Evolutionary conservation across 2,888 invertebrate genomes (phyloP).

Genomic region (Drosophila kuntzei): DNA sequence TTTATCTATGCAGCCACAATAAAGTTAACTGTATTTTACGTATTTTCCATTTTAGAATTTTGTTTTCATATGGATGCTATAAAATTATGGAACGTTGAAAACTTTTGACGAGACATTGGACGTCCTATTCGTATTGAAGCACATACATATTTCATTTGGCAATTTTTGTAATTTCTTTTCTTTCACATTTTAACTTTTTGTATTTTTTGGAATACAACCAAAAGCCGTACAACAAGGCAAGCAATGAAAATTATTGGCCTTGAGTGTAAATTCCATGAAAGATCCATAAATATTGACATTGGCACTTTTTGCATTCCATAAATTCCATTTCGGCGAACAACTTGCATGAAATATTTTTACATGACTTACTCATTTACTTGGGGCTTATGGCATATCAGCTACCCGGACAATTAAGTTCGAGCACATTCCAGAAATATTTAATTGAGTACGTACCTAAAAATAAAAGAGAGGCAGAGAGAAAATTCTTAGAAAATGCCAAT

Average conservation of each 20-base stretch:
- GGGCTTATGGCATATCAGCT: conserved; percentile 9
- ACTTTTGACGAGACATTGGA: conserved; percentile 60
- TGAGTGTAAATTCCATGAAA: conserved; percentile 57
- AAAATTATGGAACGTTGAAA: conserved; percentile 72
- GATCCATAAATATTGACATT: conserved; percentile 64
- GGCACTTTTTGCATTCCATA: conserved; percentile 44
- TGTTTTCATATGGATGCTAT: conserved; percentile 49
- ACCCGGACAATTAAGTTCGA: conserved; percentile 8
- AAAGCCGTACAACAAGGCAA: conserved; percentile 4
- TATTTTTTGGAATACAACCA: background rate
- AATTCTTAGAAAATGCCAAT: background rate
- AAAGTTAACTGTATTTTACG: conserved; percentile 60
- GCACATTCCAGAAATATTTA: conserved; percentile 11
- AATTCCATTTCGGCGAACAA: conserved; percentile 36
- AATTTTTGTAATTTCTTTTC: conserved; percentile 51
- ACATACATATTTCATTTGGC: conserved; percentile 54
- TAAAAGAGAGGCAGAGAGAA: conserved; percentile 16
- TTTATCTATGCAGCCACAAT: conserved; percentile 56
- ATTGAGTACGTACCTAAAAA: conserved; percentile 59
- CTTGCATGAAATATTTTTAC: conserved; percentile 25
- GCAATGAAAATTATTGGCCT: conserved; percentile 58
- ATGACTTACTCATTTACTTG: conserved; percentile 43
- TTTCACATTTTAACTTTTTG: conserved; percentile 12
- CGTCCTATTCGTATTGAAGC: conserved; percentile 1
- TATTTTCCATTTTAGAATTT: conserved; percentile 43